A percentile compares a stretch with the other conserved stretches of the same genome.
Conservation (phyloP, 2,113 vertebrate species). For the Tachycineta bicolor region DNA sequence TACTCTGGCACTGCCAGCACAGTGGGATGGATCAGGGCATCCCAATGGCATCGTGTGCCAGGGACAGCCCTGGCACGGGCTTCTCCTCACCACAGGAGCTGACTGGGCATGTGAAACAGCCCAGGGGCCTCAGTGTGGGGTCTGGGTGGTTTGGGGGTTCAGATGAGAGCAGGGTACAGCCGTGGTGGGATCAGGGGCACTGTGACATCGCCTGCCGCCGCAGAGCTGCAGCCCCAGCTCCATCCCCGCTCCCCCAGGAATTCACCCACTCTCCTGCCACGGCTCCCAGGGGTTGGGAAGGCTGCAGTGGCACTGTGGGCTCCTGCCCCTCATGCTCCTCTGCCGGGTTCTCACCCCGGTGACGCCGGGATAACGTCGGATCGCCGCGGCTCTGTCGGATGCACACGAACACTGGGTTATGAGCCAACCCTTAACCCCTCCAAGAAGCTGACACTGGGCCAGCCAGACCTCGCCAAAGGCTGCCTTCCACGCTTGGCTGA, state of each 20-base stretch:
- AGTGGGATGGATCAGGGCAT: background rate
- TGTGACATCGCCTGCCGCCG: background rate
- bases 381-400: fast-evolving
- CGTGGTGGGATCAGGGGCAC: background rate
- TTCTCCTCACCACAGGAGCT: background rate
- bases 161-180: background rate
- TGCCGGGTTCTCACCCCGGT: fast-evolving
- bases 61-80: fast-evolving
- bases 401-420: fast-evolving
- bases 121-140: background rate
- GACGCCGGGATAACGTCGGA: fast-evolving
- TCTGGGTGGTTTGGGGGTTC: background rate
- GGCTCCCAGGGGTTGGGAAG: fast-evolving
- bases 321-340: fast-evolving
- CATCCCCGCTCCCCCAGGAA: background rate
- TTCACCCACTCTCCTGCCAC: background rate
- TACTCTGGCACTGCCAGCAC: background rate
- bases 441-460: background rate
- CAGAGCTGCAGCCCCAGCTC: background rate
- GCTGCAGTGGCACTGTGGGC: background rate
- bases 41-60: fast-evolving
- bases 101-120: fast-evolving
- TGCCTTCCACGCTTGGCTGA: background rate
- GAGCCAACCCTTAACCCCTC: background rate
- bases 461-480: background rate